A percentile compares a stretch with the other conserved stretches of the same genome.
Conservation (phyloP, 2,113 vertebrate genomes). For the Hemiprocne comata region DNA sequence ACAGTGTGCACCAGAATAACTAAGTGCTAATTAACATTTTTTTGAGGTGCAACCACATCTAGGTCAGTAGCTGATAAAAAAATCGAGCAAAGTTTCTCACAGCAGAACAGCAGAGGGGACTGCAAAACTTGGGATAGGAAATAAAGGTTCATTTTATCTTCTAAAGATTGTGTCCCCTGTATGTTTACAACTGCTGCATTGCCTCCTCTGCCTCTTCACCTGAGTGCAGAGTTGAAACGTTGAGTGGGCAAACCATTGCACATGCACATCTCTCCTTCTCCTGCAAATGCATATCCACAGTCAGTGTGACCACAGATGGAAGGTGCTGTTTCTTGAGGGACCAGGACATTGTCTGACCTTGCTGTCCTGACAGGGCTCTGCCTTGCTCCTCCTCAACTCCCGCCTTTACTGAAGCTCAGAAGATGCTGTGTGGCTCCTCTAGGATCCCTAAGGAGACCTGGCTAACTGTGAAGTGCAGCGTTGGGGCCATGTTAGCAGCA, state of each 20-base stretch:
- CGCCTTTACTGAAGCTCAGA: neutral
- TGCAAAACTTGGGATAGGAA: neutral
- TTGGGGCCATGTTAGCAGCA: neutral
- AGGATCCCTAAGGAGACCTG: neutral
- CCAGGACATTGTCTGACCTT: neutral
- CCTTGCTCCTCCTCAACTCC: neutral
- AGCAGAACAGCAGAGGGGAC: neutral
- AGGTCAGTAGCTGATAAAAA: neutral
- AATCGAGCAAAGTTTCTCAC: neutral
- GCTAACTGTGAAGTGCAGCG: neutral
- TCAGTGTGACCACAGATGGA: rapidly evolving
- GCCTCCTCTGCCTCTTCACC: neutral
- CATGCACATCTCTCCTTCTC: neutral
- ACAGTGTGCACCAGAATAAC: neutral
- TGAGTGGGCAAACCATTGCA: neutral
- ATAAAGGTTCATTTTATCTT: neutral
- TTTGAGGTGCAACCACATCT: neutral
- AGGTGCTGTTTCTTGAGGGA: neutral
- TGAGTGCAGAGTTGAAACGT: neutral
- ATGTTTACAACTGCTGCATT: rapidly evolving
- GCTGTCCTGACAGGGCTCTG: neutral
- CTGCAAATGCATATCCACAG: neutral
- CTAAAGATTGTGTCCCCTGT: neutral
- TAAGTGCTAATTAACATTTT: neutral
- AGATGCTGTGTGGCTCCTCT: neutral